Percentiles rank a stretch among this genome's conserved stretches.
Conservation (phyloP, 2,797 vertebrate genomes). For the Dryobates pubescens region DNA sequence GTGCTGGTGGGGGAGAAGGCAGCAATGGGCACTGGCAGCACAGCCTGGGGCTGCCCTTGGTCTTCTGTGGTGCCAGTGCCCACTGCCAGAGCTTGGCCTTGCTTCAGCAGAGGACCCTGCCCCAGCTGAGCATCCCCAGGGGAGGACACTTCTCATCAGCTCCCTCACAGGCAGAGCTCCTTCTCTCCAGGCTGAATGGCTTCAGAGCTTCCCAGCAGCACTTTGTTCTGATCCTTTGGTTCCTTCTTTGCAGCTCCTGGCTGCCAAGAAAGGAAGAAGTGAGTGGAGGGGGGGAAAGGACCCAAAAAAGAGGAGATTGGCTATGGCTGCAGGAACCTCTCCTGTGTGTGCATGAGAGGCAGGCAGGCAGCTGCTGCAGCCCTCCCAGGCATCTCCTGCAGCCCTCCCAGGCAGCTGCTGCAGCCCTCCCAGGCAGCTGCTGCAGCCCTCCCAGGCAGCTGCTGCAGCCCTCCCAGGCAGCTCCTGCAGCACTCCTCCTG, state of each 20-base stretch:
- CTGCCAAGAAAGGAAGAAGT: background rate
- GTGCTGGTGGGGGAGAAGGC: too few species aligned
- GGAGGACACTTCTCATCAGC: background rate
- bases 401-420: too few species aligned
- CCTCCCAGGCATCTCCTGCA: too few species aligned
- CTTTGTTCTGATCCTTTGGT: slow-evolving; percentile 7
- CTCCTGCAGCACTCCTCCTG: too few species aligned
- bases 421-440: too few species aligned
- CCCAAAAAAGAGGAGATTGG: background rate
- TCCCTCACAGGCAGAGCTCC: slow-evolving; percentile 27
- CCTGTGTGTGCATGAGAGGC: background rate
- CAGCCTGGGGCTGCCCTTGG: too few species aligned
- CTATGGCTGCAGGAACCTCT: background rate
- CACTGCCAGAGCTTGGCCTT: background rate
- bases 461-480: too few species aligned
- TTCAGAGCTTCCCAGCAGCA: background rate
- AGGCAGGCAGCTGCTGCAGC: background rate
- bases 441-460: too few species aligned
- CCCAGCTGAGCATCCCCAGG: background rate
- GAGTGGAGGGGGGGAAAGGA: background rate
- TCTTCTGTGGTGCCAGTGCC: too few species aligned
- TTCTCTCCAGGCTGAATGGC: background rate
- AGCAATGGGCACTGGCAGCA: too few species aligned
- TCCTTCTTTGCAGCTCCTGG: background rate
- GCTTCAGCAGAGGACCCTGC: background rate